Base-by-base conservation (phyloP, 2,113 vertebrate genomes). In the Tupaia chinensis region DNA sequence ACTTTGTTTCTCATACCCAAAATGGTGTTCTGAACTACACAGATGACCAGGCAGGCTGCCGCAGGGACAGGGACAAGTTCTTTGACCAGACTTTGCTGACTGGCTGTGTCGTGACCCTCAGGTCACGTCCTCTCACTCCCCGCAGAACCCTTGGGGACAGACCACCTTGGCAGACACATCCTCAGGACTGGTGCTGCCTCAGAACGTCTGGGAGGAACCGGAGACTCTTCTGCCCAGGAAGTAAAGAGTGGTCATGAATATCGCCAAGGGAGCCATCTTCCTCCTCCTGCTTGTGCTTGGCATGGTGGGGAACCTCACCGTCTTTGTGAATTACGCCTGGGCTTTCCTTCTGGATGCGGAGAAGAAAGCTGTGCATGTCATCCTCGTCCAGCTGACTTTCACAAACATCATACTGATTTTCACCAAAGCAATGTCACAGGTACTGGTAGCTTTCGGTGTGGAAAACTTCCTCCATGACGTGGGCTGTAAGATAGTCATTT, bases 301-400 rank as follows among this genome's bases (percentile, higher is more conserved):
- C 6, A 29, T 19, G 12, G 3, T 90, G 56, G 90, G 81, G 3
- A 95, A 93, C 6, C 10, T 89, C 23, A 80, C 15, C 53, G 22
- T 86, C 77, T 93, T n/a, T 15, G 34, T 72, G 17, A 86, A 65
- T 16, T 77, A 90, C 9, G 2, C 63, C 4, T 60, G 23, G 19
- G 16, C 44, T 6, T 78, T 87, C 56, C n/a, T 72, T 58, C 5
- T 0, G 22, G 53, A 29, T 9, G 7, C 22, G 27, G 34, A 84
- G 23, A 88, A 79, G 53, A 93, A 91, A 53, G 20, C 78, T 16
- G 19, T 53, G 34, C 29, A 70, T 1, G 7, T 95, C 5, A 70
- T 95, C 54, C 60, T 88, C 23, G 69, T 80, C 9, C 91, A 83
- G 14, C 70, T 95, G 17, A 10, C 20, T 87, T 60, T 95, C n/a